Conservation (phyloP, 2,888 invertebrate genomes). For the Metallyticus violacea region DNA sequence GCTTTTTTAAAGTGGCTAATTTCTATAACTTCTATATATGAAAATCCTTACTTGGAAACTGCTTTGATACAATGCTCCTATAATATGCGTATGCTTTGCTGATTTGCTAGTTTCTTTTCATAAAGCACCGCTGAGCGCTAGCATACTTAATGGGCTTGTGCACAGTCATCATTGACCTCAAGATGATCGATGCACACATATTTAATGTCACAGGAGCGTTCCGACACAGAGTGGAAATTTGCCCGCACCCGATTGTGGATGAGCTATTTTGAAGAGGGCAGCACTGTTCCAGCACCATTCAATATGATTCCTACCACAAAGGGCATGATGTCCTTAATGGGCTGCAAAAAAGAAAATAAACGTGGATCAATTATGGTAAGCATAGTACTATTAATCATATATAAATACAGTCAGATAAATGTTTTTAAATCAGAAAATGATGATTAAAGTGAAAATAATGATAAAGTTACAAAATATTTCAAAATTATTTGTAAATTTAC, state of each 20-base stretch:
- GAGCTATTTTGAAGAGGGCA: constrained; percentile 92
- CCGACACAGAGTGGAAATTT: constrained; percentile 97
- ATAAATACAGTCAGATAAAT: background rate
- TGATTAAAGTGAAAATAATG: no score
- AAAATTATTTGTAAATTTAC: background rate
- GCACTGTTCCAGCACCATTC: constrained; percentile 91
- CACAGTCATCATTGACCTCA: background rate
- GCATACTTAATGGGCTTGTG: background rate
- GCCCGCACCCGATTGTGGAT: constrained; percentile 95
- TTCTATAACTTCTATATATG: no score
- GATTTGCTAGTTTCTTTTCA: background rate
- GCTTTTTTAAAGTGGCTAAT: no score
- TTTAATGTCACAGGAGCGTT: constrained; percentile 66
- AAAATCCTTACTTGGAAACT: no score
- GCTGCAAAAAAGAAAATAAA: constrained; percentile 48
- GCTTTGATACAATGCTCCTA: background rate
- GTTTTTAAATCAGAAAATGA: no score
- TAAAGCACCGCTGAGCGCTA: background rate
- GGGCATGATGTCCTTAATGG: constrained; percentile 55
- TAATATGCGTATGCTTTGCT: background rate
- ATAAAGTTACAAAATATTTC: background rate
- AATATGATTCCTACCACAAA: constrained; percentile 90
- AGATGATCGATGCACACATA: background rate
- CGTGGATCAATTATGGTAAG: constrained; percentile 61
- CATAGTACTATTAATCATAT: constrained; percentile 11